Base-by-base conservation (phyloP, 2,797 vertebrate genomes). In the Netta rufina region DNA sequence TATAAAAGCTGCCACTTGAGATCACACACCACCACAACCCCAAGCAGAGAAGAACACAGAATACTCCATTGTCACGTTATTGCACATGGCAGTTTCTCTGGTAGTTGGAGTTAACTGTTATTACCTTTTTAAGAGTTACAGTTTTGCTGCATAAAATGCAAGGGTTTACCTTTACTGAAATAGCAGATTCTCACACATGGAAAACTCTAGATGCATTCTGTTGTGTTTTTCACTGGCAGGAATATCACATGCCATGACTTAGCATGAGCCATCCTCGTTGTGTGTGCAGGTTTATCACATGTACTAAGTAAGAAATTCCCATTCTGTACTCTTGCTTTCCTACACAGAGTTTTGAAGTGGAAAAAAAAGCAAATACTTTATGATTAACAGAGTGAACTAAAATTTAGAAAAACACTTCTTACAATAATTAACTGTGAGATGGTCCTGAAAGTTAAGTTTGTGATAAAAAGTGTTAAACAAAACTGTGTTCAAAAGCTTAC, bases 381-480 rank as follows among this genome's bases (percentile, higher is more conserved):
- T 27, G 11, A 62, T 61, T 88, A 82, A 15, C 20, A 47, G 57
- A 49, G 13, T 28, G 33, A 67, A 28, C 60, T 78, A 77, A 66
- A 91, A 39, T 65, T 92, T 51, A 86, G 87, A 62, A 84, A 81
- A 87, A 36, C 56, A 62, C 13, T 39, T 79, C 76, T 93, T 89
- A 45, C 13, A 38, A 70, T 60, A 92, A 82, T 76, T 84, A 94
- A 13, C n/a, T 45, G 33, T 79, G 83, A 94, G 54, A n/a, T 39
- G 11, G 64, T 84, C 92, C 82, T 69, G 67, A 89, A 87, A 95
- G 93, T 65, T 60, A 90, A 83, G 32, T 45, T 74, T 77, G 69
- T 80, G 66, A 33, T 65, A 47, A 85, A 72, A 85, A 94, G 43
- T 75, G 57, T 88, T 93, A 91, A 96, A 91, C 53, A 62, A 49